Base-by-base conservation (phyloP, 2,113 vertebrate species). In the Colossoma macropomum region DNA sequence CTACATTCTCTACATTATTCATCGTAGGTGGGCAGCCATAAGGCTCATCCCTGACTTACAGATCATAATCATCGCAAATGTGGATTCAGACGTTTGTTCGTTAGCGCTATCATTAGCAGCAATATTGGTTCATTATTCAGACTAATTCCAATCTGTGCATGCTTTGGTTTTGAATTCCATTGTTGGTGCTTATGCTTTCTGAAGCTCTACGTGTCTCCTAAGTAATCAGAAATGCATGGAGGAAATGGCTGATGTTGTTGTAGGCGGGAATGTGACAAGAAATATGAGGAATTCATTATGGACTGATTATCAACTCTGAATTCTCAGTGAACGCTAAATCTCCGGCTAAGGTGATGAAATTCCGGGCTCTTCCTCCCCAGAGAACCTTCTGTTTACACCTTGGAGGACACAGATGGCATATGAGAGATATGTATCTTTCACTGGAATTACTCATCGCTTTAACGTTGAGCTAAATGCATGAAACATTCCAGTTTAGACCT, bases 81-180 rank as follows among this genome's bases (percentile, higher is more conserved):
- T 50, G 73, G 70, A 77, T 17, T 15, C 41, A 72, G 27, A 76
- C 28, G 48, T 84, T 72, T 66, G 56, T 81, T 73, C 62, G 54
- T 75, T 52, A 74, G 82, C 30, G 15, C 27, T 25, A 50, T 70
- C 38, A 85, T 74, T 82, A 78, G 60, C 50, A 60, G 48, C 75
- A 32, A 41, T 71, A 75, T 54, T 3, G 32, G 50, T 60, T 81
- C 30, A 62, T 74, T 82, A 87, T 84, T 62, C 38, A 72, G 30
- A 65, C 76, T 76, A 80, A 50, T 87, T 34, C 63, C 0, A 52
- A 56, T 84, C 30, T 72, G 32, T 69, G 56, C 70, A 28, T 80
- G 83, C 66, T 74, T 75, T 82, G 80, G 25, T 9, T 59, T 78
- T 79, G 56, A 32, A 75, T 76, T 56, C 48, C 15, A 59, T 76